Percentiles rank a stretch among this genome's conserved stretches.
phyloP scores from a whole-genome alignment of 2,888 invertebrate genomes.

The Sericinus montela region DNA sequence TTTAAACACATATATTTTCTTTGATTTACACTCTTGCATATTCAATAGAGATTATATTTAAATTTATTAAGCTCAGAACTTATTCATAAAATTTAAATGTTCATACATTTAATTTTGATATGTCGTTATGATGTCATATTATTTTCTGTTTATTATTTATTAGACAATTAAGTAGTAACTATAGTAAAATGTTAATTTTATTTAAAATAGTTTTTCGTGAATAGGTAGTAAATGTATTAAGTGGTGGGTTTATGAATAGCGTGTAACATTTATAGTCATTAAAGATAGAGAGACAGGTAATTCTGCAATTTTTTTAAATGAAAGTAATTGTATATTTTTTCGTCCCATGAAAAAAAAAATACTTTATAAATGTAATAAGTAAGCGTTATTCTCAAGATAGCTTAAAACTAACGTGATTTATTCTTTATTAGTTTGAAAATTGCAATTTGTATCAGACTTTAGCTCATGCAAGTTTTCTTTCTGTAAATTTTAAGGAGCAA shows the following conservation, averaged over 20 bases:
- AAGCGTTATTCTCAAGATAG: too few relatives aligned
- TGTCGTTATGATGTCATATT: background rate
- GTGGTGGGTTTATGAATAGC: conserved; percentile 12
- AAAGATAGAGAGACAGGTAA: conserved; percentile 3
- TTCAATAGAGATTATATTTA: conserved; percentile 4
- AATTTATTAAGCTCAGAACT: background rate
- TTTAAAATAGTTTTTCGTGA: conserved; percentile 1
- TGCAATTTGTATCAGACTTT: too few relatives aligned
- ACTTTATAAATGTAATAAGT: too few relatives aligned
- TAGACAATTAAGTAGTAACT: too few relatives aligned
- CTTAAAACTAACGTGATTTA: too few relatives aligned
- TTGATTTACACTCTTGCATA: conserved; percentile 4
- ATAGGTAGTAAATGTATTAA: conserved; percentile 9
- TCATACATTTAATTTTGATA: background rate
- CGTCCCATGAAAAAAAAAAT: too few relatives aligned
- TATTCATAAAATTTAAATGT: conserved; percentile 3
- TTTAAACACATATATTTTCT: background rate
- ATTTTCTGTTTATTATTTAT: background rate
- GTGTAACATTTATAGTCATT: conserved; percentile 8
- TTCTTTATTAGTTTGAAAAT: too few relatives aligned
- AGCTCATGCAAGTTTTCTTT: too few relatives aligned
- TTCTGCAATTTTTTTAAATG: conserved; percentile 16
- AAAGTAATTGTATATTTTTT: too few relatives aligned
- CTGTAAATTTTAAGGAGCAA: too few relatives aligned
- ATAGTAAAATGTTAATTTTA: background rate